A percentile compares a stretch with the other conserved stretches of the same genome.
These are phyloP conservation scores for Trissolcus japonicus DNA, from an alignment of 2,888 invertebrate species.

Conservation along the genomic window DNA sequence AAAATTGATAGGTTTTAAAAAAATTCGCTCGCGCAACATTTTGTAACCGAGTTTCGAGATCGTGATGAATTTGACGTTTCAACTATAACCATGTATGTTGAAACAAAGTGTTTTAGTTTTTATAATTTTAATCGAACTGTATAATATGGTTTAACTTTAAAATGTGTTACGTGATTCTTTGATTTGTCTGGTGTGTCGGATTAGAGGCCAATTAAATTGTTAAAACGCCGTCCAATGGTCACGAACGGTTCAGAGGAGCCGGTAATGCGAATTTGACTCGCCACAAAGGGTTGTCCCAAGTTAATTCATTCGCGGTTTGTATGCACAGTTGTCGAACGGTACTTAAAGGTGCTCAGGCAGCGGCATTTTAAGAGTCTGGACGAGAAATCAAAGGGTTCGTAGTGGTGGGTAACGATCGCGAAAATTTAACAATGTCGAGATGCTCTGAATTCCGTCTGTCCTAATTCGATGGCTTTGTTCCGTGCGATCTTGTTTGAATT, in stretches of 20 bases:
- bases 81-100: too few relatives aligned
- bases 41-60: neutral
- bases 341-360: slow-evolving; percentile 28
- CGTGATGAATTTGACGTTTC: neutral
- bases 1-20: too few relatives aligned
- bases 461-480: slow-evolving; percentile 70
- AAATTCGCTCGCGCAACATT: too few relatives aligned
- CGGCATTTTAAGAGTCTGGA: slow-evolving; percentile 34
- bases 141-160: neutral
- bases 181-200: neutral
- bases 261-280: slow-evolving; percentile 24
- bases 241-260: slow-evolving; percentile 17
- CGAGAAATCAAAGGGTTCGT: slow-evolving; percentile 51
- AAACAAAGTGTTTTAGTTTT: too few relatives aligned
- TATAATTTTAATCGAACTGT: too few relatives aligned
- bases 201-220: slow-evolving; percentile 28
- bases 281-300: slow-evolving; percentile 22
- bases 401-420: slow-evolving; percentile 57
- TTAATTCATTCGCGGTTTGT: slow-evolving; percentile 39
- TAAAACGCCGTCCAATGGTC: slow-evolving; percentile 6
- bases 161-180: slow-evolving; percentile 5
- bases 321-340: slow-evolving; percentile 20
- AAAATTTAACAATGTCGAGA: slow-evolving; percentile 68
- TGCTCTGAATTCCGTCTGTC: slow-evolving; percentile 66
- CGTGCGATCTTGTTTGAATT: slow-evolving; percentile 63